Percentiles rank a stretch among this genome's conserved stretches.
phyloP scores from a whole-genome alignment of 2,888 invertebrate species.

The Drosophila antonietae region DNA sequence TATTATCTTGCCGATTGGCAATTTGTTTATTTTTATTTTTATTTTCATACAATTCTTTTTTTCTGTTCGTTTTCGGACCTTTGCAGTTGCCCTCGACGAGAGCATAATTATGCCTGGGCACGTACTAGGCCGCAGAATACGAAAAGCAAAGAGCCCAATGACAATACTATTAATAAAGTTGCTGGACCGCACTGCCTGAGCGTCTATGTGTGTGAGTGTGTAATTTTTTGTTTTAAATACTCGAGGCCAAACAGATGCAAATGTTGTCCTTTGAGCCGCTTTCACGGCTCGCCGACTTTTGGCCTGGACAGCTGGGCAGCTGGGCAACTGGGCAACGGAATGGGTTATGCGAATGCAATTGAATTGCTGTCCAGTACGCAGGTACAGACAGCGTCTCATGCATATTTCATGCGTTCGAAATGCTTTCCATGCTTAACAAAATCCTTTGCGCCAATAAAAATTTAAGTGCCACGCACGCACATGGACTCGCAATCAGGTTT shows the following conservation, averaged over 20 bases:
- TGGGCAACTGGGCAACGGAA: slow-evolving; percentile 27
- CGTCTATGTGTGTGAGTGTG: neutral
- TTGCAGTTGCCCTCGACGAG: slow-evolving; percentile 23
- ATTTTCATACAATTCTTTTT: too few relatives aligned
- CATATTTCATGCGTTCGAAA: slow-evolving; percentile 67
- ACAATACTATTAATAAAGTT: slow-evolving; percentile 76
- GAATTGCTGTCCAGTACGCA: slow-evolving; percentile 54
- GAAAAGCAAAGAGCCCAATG: slow-evolving; percentile 37
- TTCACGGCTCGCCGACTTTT: slow-evolving; percentile 70
- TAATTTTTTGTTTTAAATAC: slow-evolving; percentile 22
- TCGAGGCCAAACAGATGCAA: slow-evolving; percentile 59
- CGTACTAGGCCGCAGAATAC: slow-evolving; percentile 42
- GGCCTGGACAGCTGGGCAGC: slow-evolving; percentile 44
- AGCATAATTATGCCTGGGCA: slow-evolving; percentile 66
- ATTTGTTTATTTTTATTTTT: slow-evolving; percentile 52
- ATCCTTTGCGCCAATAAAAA: slow-evolving; percentile 60
- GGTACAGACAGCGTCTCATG: slow-evolving; percentile 67
- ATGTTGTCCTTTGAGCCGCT: slow-evolving; percentile 66
- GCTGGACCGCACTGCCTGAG: slow-evolving; percentile 1
- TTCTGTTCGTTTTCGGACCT: slow-evolving; percentile 53
- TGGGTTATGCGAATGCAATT: slow-evolving; percentile 60
- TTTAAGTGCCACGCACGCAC: slow-evolving; percentile 67
- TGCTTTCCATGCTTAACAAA: slow-evolving; percentile 56
- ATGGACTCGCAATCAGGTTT: slow-evolving; percentile 65
- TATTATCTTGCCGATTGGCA: slow-evolving; percentile 72